Evolutionary conservation across 35 echinoderm and acorn worm genomes (phyloP), one percentile per base, ranked within the genome.

Genomic region (Ophiothrix spiculata): DNA sequence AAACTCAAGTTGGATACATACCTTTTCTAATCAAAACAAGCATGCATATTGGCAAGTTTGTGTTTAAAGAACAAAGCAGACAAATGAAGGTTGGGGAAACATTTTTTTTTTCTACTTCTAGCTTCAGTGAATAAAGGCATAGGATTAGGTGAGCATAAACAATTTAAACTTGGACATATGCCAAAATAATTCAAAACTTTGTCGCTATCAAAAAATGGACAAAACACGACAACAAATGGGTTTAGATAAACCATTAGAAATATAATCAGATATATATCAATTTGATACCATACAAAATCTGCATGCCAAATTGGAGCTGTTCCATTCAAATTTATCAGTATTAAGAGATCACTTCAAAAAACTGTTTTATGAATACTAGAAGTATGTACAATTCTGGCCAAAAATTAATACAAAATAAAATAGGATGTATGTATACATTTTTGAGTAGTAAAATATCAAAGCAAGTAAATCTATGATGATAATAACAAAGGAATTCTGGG

Each of bases 221-320:
- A n/a, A n/a, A n/a, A n/a, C n/a, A n/a, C n/a, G n/a, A n/a, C n/a
- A n/a, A n/a, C n/a, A n/a, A n/a, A n/a, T n/a, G n/a, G n/a, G n/a
- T n/a, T 69, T 69, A 69, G 60, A 69, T 25, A 69, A 15, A 69
- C 42, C 42, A 49, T 28, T 28, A 69, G 29, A 69, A 69, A 69
- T 6, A 69, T 25, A 15, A 15, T 21, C 17, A 69, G 60, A 69
- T 69, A 69, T 49, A 10, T 10, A 49, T 49, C 19, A 69, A 69
- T 69, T 28, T 69, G 23, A 69, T 69, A 69, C 4, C 60, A 28
- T 69, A 69, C 60, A 69, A 69, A 69, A 69, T 69, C 29, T 69
- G 60, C 60, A 69, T 69, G 60, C 60, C 60, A 69, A 69, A 69
- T 69, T 69, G 60, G 60, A 69, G 60, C 60, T 69, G 23, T 69